Conservation (phyloP, 2,888 invertebrate genomes). For the Desoria tigrina region DNA sequence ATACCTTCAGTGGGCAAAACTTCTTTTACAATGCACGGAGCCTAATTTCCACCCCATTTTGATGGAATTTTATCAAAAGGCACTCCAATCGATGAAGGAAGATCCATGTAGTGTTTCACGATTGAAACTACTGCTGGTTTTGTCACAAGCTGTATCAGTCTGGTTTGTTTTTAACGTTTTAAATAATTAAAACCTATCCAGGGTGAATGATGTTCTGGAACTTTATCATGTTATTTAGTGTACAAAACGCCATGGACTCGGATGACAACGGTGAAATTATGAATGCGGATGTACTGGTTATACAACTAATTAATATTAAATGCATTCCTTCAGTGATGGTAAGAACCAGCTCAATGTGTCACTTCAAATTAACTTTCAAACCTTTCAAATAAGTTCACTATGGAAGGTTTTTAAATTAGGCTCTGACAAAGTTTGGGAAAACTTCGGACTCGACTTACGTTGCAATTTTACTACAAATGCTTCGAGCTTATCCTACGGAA, state of each 20-base stretch:
- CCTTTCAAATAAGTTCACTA: background rate
- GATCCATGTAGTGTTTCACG: background rate
- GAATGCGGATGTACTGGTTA: too few species aligned
- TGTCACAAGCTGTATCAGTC: background rate
- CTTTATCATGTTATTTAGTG: too few species aligned
- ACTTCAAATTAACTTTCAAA: background rate
- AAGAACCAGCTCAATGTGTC: background rate
- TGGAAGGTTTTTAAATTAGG: conserved; percentile 3
- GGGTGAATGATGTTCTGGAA: too few species aligned
- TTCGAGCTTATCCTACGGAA: conserved; percentile 19
- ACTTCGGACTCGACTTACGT: conserved; percentile 18
- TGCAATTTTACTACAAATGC: conserved; percentile 11
- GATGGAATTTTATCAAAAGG: background rate
- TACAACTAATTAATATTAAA: background rate
- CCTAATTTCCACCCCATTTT: background rate
- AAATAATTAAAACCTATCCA: background rate
- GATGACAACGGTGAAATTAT: too few species aligned
- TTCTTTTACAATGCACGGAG: conserved; percentile 26
- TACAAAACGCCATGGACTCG: too few species aligned
- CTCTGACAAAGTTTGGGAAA: conserved; percentile 14
- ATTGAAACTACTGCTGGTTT: background rate
- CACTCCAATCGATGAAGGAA: background rate
- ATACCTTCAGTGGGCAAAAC: conserved; percentile 29
- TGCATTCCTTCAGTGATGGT: conserved; percentile 10
- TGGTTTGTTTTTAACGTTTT: background rate